Conservation (phyloP, 2,797 vertebrate species). For the Apogon talboti region DNA sequence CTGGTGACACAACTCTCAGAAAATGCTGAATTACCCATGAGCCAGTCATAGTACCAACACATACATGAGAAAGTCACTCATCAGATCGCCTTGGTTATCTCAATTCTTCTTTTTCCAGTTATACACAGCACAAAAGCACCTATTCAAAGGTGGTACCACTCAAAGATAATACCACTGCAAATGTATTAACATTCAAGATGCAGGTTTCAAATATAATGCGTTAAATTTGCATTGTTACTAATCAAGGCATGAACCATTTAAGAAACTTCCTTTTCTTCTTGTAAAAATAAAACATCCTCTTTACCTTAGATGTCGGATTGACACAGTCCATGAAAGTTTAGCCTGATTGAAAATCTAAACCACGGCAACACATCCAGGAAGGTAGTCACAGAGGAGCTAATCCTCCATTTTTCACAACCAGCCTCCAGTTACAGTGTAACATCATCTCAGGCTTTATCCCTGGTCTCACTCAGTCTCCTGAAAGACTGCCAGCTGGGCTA, state of each 20-base stretch:
- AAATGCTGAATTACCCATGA: conserved; percentile 18
- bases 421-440: conserved; percentile 40
- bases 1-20: conserved; percentile 19
- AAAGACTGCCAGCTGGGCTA: conserved; percentile 17
- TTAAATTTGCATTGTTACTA: neutral
- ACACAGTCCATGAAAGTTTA: neutral
- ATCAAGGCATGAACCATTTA: neutral
- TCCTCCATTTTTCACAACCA: conserved; percentile 42
- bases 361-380: conserved; percentile 21
- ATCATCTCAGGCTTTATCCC: conserved; percentile 36
- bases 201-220: neutral
- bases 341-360: conserved; percentile 10
- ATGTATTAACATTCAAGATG: no score
- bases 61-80: conserved; percentile 2
- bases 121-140: neutral
- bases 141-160: no score
- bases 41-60: neutral
- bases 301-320: conserved; percentile 1
- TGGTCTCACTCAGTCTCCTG: conserved; percentile 42
- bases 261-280: conserved; percentile 5
- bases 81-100: neutral
- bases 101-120: neutral
- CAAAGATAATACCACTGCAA: no score
- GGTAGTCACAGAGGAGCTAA: conserved; percentile 29
- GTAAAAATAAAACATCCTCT: conserved; percentile 9